phyloP scores from a whole-genome alignment of 2,113 vertebrate genomes.

The Phylloscopus whistleri region DNA sequence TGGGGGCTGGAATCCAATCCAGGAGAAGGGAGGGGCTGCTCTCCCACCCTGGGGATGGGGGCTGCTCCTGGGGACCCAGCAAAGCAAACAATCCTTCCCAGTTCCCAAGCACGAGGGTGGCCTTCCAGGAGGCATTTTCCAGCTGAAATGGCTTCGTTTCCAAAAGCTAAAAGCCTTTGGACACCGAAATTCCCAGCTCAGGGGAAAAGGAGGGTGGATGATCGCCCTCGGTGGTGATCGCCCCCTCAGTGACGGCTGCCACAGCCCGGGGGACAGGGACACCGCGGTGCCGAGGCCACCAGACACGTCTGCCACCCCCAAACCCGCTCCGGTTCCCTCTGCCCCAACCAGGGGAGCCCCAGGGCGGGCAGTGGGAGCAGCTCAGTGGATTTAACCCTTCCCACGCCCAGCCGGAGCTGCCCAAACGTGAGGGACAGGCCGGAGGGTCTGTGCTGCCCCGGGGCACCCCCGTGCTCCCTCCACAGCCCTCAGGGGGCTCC shows the following conservation, averaged over 20 bases:
- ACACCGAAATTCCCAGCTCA: fast-evolving
- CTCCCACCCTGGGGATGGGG: background rate
- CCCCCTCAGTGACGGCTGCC: fast-evolving
- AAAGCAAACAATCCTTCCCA: fast-evolving
- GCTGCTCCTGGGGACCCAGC: background rate
- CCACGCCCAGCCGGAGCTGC: background rate
- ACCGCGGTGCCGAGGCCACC: too few species aligned
- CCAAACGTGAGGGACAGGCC: fast-evolving
- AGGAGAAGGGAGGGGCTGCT: background rate
- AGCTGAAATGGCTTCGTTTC: background rate
- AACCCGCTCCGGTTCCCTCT: fast-evolving
- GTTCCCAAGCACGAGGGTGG: fast-evolving
- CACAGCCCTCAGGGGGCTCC: background rate
- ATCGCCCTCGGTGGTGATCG: too few species aligned
- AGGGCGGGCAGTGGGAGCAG: background rate
- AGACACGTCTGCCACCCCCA: background rate
- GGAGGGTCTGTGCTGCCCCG: background rate
- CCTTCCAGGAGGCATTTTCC: background rate
- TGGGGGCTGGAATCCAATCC: fast-evolving
- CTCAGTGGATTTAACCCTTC: fast-evolving
- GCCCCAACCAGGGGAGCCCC: fast-evolving
- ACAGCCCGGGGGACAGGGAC: background rate
- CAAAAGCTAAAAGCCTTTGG: background rate
- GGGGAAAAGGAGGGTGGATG: fast-evolving
- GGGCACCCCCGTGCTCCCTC: background rate